A percentile compares a stretch with the other conserved stretches of the same genome.
Conservation (phyloP, 2,888 invertebrate species). For the Drosophila rellima region DNA sequence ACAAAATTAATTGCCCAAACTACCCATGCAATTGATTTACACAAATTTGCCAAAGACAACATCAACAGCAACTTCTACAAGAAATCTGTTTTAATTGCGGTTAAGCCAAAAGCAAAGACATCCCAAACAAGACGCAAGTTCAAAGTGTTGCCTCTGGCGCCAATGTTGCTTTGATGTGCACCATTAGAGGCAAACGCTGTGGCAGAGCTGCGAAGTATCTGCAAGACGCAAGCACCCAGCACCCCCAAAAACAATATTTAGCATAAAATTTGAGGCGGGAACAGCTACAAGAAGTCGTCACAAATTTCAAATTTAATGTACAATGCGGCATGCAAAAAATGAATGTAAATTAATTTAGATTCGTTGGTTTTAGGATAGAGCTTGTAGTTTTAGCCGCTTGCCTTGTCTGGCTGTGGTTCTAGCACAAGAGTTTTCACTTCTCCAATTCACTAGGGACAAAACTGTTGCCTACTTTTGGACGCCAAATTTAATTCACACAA, state of each 20-base stretch:
- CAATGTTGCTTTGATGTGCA: constrained; percentile 72
- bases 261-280: constrained; percentile 50
- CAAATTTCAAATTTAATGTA: constrained; percentile 29
- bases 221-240: constrained; percentile 3
- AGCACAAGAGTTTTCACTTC: constrained; percentile 55
- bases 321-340: constrained; percentile 45
- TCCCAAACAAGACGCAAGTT: constrained; percentile 61
- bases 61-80: constrained; percentile 57
- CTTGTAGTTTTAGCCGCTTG: constrained; percentile 29
- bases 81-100: constrained; percentile 78
- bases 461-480: constrained; percentile 43
- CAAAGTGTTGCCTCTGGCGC: constrained; percentile 70
- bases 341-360: constrained; percentile 45
- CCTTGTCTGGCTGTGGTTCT: constrained; percentile 6
- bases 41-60: constrained; percentile 76
- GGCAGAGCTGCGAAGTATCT: constrained; percentile 21
- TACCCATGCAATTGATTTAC: constrained; percentile 75
- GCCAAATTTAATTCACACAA: constrained; percentile 63
- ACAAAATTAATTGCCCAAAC: constrained; percentile 73
- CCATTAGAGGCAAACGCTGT: constrained; percentile 33
- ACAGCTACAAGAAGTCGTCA: neutral
- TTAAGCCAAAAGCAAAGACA: constrained; percentile 64
- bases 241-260: constrained; percentile 48
- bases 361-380: constrained; percentile 13
- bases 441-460: constrained; percentile 39